phyloP scores from a whole-genome alignment of 2,113 vertebrate species.

The Notothenia rossii region DNA sequence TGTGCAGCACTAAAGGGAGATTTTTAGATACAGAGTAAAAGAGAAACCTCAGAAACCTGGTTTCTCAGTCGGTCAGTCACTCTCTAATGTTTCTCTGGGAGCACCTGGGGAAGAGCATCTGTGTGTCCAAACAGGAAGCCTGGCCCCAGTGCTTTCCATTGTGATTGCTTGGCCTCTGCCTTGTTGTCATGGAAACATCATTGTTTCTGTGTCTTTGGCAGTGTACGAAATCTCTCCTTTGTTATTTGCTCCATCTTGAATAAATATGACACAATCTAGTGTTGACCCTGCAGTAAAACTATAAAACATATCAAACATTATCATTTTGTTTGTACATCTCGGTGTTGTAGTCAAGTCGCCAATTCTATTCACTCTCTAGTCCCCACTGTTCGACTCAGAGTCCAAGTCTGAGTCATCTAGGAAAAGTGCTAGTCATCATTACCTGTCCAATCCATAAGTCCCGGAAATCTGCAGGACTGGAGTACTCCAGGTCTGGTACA shows the following conservation, averaged over 20 bases:
- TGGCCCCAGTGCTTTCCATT: background rate
- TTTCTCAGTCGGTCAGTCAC: background rate
- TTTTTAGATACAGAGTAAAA: background rate
- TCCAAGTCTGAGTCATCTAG: too few species aligned
- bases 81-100: background rate
- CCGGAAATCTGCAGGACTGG: too few species aligned
- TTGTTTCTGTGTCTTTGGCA: background rate
- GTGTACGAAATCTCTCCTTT: background rate
- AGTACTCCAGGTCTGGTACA: too few species aligned
- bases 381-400: too few species aligned
- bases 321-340: too few species aligned
- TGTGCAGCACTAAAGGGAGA: background rate
- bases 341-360: too few species aligned
- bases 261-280: background rate
- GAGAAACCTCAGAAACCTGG: background rate
- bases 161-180: background rate
- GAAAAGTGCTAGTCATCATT: too few species aligned
- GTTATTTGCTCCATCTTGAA: background rate
- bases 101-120: background rate
- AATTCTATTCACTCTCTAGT: too few species aligned
- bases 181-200: slow-evolving; percentile 18
- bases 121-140: background rate
- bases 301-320: background rate
- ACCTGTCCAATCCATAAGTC: too few species aligned
- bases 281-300: background rate